A percentile compares a stretch with the other conserved stretches of the same genome.
phyloP scores from a whole-genome alignment of 2,113 vertebrate genomes.

The Elgaria multicarinata region DNA sequence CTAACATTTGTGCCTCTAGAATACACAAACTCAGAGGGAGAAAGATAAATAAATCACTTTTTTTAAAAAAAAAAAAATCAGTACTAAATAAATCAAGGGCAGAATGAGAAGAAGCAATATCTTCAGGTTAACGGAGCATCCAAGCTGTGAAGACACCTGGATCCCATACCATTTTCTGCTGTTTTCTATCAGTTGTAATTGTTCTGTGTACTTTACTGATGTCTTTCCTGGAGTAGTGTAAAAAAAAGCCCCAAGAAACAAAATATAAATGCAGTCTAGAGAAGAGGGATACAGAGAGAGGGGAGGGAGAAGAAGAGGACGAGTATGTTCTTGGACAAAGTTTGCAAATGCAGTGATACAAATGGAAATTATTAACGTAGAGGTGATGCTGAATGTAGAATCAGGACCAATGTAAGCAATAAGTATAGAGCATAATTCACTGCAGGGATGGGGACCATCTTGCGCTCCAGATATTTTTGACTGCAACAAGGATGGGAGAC shows the following conservation, averaged over 20 bases:
- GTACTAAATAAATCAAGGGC: slow-evolving; percentile 7
- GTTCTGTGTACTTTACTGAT: neutral
- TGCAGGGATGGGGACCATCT: no score
- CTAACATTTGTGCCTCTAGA: neutral
- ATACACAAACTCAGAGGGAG: neutral
- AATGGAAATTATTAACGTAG: neutral
- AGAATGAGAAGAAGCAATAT: neutral
- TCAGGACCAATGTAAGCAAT: neutral
- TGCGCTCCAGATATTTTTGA: no score
- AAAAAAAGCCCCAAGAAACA: neutral
- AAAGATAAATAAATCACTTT: neutral
- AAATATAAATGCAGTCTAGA: neutral
- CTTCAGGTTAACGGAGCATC: neutral
- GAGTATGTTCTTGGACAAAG: neutral
- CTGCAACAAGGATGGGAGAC: no score
- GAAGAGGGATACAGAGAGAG: neutral
- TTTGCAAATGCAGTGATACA: neutral
- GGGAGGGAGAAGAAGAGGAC: neutral
- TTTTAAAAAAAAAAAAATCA: neutral
- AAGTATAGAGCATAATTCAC: neutral
- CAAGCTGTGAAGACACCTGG: neutral
- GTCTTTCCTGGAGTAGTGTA: neutral
- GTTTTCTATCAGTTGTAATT: neutral
- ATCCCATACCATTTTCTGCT: neutral
- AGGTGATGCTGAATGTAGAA: no score